Percentiles rank a stretch among this genome's conserved stretches.
phyloP scores from a whole-genome alignment of 2,113 vertebrate genomes.

The Garra rufa region DNA sequence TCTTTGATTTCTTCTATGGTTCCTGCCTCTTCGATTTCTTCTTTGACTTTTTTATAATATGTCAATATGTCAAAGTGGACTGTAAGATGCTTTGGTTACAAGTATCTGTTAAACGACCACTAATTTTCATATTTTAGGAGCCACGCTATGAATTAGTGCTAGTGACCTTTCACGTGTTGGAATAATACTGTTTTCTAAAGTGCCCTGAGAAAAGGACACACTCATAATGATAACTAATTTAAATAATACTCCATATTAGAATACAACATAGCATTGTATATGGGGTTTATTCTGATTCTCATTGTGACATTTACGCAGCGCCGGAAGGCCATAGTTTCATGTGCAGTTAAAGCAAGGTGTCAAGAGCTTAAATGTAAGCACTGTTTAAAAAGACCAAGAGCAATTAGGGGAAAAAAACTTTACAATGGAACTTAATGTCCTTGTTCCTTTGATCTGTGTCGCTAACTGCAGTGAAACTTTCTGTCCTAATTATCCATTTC shows the following conservation, averaged over 20 bases:
- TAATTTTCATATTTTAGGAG: neutral
- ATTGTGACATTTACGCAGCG: slow-evolving; percentile 68
- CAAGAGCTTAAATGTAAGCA: slow-evolving; percentile 63
- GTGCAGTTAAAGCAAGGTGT: slow-evolving; percentile 67
- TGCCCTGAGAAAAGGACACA: slow-evolving; percentile 29
- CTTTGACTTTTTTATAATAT: no score
- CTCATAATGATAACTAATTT: slow-evolving; percentile 48
- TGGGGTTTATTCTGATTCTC: slow-evolving; percentile 16
- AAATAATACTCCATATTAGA: slow-evolving; percentile 43
- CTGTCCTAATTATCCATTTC: slow-evolving; percentile 84
- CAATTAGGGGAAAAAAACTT: slow-evolving; percentile 66
- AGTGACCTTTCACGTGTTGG: slow-evolving; percentile 7
- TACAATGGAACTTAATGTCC: slow-evolving; percentile 79
- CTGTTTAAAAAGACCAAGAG: slow-evolving; percentile 66
- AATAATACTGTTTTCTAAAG: slow-evolving; percentile 28
- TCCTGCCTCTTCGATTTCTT: no score
- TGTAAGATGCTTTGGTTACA: neutral
- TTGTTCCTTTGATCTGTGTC: slow-evolving; percentile 75
- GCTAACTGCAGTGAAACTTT: slow-evolving; percentile 76
- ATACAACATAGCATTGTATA: slow-evolving; percentile 42
- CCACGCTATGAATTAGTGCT: neutral
- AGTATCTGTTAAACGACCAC: neutral
- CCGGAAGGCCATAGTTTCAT: slow-evolving; percentile 64
- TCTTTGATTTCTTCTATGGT: no score
- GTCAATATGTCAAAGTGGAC: neutral